Evolutionary conservation across 2,888 invertebrate species (phyloP), one percentile per base, ranked within the genome.

Genomic region (Dicycla oo): DNA sequence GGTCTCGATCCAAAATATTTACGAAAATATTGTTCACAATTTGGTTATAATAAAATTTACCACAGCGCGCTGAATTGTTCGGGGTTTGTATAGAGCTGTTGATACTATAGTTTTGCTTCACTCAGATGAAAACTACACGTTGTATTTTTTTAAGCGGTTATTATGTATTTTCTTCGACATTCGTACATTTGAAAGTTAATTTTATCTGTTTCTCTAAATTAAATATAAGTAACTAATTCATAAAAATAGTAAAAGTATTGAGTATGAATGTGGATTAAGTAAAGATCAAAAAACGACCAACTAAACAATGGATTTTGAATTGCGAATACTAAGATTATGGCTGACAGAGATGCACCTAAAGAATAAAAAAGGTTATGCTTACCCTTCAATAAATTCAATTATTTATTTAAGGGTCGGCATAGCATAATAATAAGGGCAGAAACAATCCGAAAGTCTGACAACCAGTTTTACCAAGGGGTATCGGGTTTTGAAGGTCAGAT

Each of bases 1-100:
- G 92, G 91, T 91, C 89, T 86, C 87, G 89, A 90, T 90, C 92
- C 91, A 93, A 94, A 95, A 95, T 95, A 94, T 95, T 95, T 95
- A 95, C 94, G 88, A 93, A 95, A 94, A 95, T 94, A 95, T 94
- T 92, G 94, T 91, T 93, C 91, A 94, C 93, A 93, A 93, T 95
- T 94, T 93, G 92, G 93, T 93, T 94, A 92, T 93, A 94, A 95
- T 93, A 94, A 94, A 95, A 94, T 93, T 93, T 93, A 92, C 93
- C 91, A 88, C 87, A 84, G 91, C 86, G 86, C 88, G 90, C 89
- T 89, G 90, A 87, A 89, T 89, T 88, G 80, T 74, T 66, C n/a
- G 30, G 66, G 85, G 88, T 75, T 60, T 83, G 5, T 78, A 86
- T 75, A 79, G 93, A 94, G 95, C 38, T 89, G 94, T 66, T 92